These are phyloP conservation scores for Acanthurus tractus DNA, from an alignment of 2,797 vertebrate genomes.

Conservation along the genomic window DNA sequence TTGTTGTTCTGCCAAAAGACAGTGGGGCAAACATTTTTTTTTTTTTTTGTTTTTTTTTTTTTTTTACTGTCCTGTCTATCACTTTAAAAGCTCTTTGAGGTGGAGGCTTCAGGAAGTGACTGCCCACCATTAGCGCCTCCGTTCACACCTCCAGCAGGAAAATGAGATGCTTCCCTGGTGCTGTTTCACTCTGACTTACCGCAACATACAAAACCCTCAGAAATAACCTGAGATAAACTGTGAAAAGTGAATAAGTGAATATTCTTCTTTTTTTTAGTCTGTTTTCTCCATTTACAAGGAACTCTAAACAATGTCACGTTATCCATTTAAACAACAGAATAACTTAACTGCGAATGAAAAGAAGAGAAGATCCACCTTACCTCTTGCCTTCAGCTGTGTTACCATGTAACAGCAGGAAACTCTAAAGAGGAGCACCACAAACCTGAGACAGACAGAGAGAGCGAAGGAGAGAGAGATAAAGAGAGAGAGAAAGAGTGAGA, in stretches of 20 bases:
- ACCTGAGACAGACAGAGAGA: slow-evolving; percentile 64
- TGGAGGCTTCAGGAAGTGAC: slow-evolving; percentile 7
- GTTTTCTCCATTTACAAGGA: slow-evolving; percentile 13
- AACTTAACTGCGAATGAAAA: slow-evolving; percentile 2
- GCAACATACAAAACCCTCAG: slow-evolving; percentile 36
- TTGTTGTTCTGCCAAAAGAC: slow-evolving; percentile 18
- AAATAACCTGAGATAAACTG: slow-evolving; percentile 11
- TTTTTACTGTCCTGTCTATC: slow-evolving; percentile 7
- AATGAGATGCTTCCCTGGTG: slow-evolving; percentile 33
- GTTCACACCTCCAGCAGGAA: slow-evolving; percentile 34
- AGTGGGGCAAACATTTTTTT: not conserved
- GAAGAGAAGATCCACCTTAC: slow-evolving; percentile 66
- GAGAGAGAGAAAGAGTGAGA: slow-evolving; percentile 23
- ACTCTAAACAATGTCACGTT: slow-evolving; percentile 1
- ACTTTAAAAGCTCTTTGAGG: slow-evolving; percentile 28
- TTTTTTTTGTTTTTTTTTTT: not conserved
- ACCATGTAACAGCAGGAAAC: slow-evolving; percentile 85
- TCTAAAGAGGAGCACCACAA: slow-evolving; percentile 77
- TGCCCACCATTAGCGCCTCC: slow-evolving; percentile 13
- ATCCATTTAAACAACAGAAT: not conserved
- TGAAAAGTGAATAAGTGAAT: slow-evolving; percentile 13
- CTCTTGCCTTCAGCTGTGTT: slow-evolving; percentile 81
- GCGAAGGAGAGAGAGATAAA: not conserved
- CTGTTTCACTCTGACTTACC: slow-evolving; percentile 31
- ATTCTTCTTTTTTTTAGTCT: not conserved